Base-by-base conservation (phyloP, 2,113 vertebrate species). In the Lipophrys pholis region DNA sequence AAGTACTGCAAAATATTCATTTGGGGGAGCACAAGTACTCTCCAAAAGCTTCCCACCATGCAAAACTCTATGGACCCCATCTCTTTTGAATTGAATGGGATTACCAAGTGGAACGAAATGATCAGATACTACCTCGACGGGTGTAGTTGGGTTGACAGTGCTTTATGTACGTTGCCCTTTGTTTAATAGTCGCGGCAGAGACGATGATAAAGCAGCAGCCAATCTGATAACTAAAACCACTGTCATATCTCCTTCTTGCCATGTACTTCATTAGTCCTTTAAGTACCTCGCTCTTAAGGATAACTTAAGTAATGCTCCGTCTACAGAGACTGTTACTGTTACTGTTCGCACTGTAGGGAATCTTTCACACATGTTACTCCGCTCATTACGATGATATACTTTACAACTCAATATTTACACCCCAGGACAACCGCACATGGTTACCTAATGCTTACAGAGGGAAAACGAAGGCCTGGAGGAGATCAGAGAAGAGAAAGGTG, bases 391-490 rank as follows among this genome's bases (percentile, higher is more conserved):
- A 80, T 75, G 69, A 84, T 82, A 85, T 84, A 78, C 48, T 77
- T 56, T 78, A 63, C 63, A 76, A 38, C 63, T 81, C 73, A 10
- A 77, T 91, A 78, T 89, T 91, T 79, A 84, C 69, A 81, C 77
- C 81, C 46, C 53, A 58, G 72, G 80, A 77, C 77, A 84, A 81
- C 67, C 66, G 61, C 57, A 75, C 38, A 73, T 65, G 69, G 73
- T 82, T 83, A 73, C 54, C 46, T 67, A 76, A 77, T 82, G 69
- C 76, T 74, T 40, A 69, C 52, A 69, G 42, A 73, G 21, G 16
- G 30, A 58, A 53, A 54, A 36, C 40, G 43, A 58, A 9, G 43
- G 64, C 82, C 62, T 76, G 6, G 51, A 73, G 63, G 63, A 75
- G 58, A 64, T 40, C 38, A 70, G 36, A 74, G 55, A 85, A 75